Evolutionary conservation across 2,888 invertebrate genomes (phyloP).

Genomic region (Anticlea derivata): DNA sequence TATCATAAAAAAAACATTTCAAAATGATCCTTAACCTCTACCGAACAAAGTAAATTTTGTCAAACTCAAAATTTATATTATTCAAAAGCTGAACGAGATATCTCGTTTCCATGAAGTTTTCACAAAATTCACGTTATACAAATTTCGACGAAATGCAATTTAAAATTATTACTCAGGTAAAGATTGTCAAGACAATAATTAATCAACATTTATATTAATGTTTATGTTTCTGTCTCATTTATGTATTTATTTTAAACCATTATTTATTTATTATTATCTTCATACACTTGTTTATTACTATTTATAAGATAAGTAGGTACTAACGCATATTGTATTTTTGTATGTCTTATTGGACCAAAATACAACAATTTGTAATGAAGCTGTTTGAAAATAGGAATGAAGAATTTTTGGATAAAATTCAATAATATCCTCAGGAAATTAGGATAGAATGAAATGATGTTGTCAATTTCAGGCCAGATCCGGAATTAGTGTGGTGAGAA

Average conservation of each 20-base stretch:
- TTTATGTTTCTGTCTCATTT: conserved; percentile 5
- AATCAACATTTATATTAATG: conserved; percentile 18
- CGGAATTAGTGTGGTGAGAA: conserved; percentile 77
- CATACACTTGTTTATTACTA: conserved; percentile 3
- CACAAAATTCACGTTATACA: too few relatives aligned
- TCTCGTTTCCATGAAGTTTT: too few relatives aligned
- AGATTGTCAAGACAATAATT: conserved; percentile 22
- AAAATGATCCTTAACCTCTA: too few relatives aligned
- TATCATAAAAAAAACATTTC: too few relatives aligned
- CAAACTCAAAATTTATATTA: too few relatives aligned
- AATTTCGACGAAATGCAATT: too few relatives aligned
- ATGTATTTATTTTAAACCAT: conserved; percentile 17
- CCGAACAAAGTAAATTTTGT: too few relatives aligned
- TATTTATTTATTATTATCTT: conserved; percentile 1
- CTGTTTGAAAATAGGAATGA: background rate
- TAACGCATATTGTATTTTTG: background rate
- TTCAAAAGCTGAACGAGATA: too few relatives aligned
- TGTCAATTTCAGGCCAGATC: conserved; percentile 72
- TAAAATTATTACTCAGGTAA: too few relatives aligned
- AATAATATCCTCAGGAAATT: conserved; percentile 27
- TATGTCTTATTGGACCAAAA: background rate
- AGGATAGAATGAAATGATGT: conserved; percentile 56
- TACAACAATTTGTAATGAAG: background rate
- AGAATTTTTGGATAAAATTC: background rate
- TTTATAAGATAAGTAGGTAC: background rate